Evolutionary conservation across 2,797 vertebrate species (phyloP).

Genomic region (Trichosurus vulpecula): DNA sequence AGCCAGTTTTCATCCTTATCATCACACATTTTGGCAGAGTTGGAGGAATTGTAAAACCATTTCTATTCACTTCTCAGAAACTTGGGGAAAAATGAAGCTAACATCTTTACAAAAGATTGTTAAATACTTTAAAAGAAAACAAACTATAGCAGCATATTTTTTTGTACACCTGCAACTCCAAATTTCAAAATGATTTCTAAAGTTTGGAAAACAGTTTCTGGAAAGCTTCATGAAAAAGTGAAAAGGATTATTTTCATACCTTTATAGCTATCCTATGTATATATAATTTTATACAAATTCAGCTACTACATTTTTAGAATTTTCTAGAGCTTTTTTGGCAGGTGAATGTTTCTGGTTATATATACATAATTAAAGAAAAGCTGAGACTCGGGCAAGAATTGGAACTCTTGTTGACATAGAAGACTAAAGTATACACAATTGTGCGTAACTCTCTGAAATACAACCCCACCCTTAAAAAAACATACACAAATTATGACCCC

Average conservation of each 20-base stretch:
- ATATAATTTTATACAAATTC: background rate
- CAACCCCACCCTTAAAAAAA: background rate
- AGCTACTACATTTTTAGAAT: background rate
- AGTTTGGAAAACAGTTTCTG: background rate
- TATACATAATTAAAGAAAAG: background rate
- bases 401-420: background rate
- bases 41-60: background rate
- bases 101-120: constrained; percentile 45
- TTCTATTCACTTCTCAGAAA: constrained; percentile 45
- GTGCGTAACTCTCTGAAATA: background rate
- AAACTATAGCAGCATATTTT: background rate
- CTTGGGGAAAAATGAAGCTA: constrained; percentile 44
- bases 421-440: background rate
- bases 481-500: background rate
- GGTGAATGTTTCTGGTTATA: background rate
- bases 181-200: constrained; percentile 12
- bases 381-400: background rate
- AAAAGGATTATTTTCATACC: background rate
- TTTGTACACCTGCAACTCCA: background rate
- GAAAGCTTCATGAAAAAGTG: background rate
- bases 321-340: background rate
- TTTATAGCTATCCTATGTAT: background rate
- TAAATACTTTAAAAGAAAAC: constrained; percentile 9
- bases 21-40: constrained; percentile 50
- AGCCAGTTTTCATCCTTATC: constrained; percentile 6